Conservation (phyloP, 2,113 vertebrate species). For the Gambusia holbrooki region DNA sequence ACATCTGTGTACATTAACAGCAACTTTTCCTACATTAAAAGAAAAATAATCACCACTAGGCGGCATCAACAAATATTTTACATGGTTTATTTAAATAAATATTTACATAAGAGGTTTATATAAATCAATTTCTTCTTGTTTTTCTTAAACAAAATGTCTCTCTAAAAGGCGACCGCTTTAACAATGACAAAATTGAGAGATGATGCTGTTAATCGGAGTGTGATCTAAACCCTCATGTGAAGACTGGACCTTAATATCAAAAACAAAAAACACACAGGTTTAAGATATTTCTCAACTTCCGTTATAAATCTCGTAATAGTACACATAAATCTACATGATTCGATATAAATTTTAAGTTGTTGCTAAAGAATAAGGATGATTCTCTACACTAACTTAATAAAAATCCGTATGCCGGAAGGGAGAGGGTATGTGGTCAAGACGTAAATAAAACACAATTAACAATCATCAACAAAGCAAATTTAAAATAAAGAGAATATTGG, state of each 20-base stretch:
- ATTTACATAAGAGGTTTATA: conserved; percentile 79
- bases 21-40: too few species aligned
- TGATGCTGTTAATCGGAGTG: conserved; percentile 53
- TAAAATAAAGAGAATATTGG: conserved; percentile 36
- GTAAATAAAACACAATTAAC: conserved; percentile 37
- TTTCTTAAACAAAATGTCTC: conserved; percentile 67
- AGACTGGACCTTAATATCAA: conserved; percentile 31
- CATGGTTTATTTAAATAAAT: conserved; percentile 80
- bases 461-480: conserved; percentile 60
- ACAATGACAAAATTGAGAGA: conserved; percentile 49
- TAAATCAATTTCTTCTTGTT: conserved; percentile 70
- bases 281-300: conserved; percentile 34
- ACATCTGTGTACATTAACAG: too few species aligned
- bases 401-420: conserved; percentile 41
- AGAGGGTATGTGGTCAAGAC: conserved; percentile 15
- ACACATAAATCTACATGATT: conserved; percentile 74
- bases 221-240: conserved; percentile 19
- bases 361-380: conserved; percentile 65
- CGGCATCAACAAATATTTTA: conserved; percentile 41
- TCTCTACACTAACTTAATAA: conserved; percentile 58
- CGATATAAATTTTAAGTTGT: conserved; percentile 67
- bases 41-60: conserved; percentile 23
- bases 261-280: conserved; percentile 13
- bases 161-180: conserved; percentile 63
- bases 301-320: conserved; percentile 57